Evolutionary conservation across 1,140 invertebrate species (phyloP).

Genomic region (Drosophila burlai): DNA sequence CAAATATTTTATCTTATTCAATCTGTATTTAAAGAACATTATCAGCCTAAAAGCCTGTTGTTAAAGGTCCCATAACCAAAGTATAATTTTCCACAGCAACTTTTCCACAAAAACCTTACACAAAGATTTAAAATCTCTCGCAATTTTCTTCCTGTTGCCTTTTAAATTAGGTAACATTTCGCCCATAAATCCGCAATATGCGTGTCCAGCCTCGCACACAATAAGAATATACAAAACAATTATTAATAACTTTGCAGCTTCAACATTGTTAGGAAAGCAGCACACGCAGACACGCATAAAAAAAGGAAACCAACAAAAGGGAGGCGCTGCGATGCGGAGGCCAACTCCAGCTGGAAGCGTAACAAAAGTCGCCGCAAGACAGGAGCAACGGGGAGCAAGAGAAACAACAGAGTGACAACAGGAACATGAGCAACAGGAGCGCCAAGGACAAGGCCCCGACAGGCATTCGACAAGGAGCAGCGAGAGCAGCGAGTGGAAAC

Average conservation of each 20-base stretch:
- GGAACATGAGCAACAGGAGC: conserved; percentile 43
- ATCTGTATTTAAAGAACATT: too few species aligned
- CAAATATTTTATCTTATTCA: too few species aligned
- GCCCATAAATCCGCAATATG: neutral
- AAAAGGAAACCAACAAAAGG: neutral
- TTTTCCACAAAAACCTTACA: neutral
- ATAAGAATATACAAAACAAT: conserved; percentile 41
- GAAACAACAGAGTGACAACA: conserved; percentile 29
- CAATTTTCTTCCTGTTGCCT: neutral
- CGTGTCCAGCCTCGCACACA: conserved; percentile 18
- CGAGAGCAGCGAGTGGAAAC: neutral
- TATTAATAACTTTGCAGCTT: conserved; percentile 60
- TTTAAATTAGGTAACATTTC: neutral
- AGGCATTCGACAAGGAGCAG: conserved; percentile 53
- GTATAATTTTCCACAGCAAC: neutral
- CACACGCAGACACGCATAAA: conserved; percentile 14
- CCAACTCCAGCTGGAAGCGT: conserved; percentile 29
- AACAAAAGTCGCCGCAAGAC: conserved; percentile 24
- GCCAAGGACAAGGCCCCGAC: conserved; percentile 61
- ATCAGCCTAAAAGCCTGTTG: too few species aligned
- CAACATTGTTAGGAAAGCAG: conserved; percentile 35
- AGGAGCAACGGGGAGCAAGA: conserved; percentile 12
- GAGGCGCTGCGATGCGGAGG: neutral
- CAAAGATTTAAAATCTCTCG: neutral
- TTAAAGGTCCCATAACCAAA: too few species aligned